Percentiles rank a stretch among this genome's conserved stretches.
Evolutionary conservation across 35 echinoderm and acorn worm genomes (phyloP).

Genomic region (Strongylocentrotus purpuratus): DNA sequence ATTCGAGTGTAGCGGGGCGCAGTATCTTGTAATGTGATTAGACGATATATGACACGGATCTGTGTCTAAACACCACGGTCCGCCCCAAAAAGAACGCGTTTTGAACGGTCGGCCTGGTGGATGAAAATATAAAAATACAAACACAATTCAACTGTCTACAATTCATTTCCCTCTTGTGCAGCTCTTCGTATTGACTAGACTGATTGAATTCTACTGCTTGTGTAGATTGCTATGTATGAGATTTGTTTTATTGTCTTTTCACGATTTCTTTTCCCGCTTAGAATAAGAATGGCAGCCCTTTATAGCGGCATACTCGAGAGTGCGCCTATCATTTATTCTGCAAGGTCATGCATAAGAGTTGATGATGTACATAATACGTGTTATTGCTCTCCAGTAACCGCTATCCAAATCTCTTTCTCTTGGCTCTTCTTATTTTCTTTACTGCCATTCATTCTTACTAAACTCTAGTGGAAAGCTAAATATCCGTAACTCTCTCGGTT

Average conservation of each 20-base stretch:
- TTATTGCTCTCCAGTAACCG: background rate
- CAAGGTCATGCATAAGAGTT: background rate
- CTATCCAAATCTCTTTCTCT: background rate
- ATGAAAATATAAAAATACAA: background rate
- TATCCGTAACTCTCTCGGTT: background rate
- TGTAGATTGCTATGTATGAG: background rate
- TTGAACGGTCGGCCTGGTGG: background rate
- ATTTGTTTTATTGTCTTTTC: background rate
- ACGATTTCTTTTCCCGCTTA: background rate
- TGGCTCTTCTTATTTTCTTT: background rate
- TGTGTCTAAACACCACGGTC: background rate
- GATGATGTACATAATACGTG: background rate
- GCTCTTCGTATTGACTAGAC: background rate
- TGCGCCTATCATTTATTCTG: background rate
- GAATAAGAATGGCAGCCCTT: background rate
- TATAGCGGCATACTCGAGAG: background rate
- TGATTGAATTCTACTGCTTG: constrained; percentile 1
- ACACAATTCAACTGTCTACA: background rate
- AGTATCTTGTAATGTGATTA: background rate
- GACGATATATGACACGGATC: background rate
- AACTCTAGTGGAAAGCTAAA: background rate
- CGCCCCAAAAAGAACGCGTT: background rate
- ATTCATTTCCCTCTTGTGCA: background rate
- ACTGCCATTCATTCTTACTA: background rate
- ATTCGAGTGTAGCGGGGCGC: background rate